Evolutionary conservation across 2,888 invertebrate species (phyloP), one percentile per base, ranked within the genome.

Genomic region (Oscheius onirici): DNA sequence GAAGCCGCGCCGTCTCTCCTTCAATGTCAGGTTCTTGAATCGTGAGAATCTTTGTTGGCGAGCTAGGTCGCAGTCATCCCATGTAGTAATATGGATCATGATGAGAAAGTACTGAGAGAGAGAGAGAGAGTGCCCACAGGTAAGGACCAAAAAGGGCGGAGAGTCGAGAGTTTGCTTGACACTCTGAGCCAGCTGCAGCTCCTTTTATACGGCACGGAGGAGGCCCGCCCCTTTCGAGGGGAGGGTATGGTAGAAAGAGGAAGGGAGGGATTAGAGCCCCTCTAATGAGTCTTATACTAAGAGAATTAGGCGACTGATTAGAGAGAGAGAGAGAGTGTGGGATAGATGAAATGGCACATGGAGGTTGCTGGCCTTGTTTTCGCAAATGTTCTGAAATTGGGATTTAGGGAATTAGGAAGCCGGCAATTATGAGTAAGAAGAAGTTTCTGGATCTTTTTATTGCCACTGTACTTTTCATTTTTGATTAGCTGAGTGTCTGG

Each of bases 81-180:
- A 68, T 20, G 26, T 43, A 26, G 41, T 41, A 26, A 68, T 68
- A 44, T 68, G 68, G 24, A 68, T 68, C 68, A 68, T 67, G 15
- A n/a, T 61, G 28, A 40, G 52, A 54, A 20, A 17, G 44, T 17
- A 28, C 17, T 10, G 40, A 41, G n/a, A 41, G 60, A 41, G 20
- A 60, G 43, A 43, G 44, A 20, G 20, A 60, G 60, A 43, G 43
- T 17, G 57, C 20, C 20, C 20, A 24, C 51, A 15, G 20, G 51
- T 22, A 51, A 55, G 28, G 26, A 46, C 20, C n/a, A 46, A 11
- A 46, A 46, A 20, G 20, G 46, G 20, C n/a, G 20, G 46, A 46
- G 46, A 46, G 8, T 46, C n/a, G n/a, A n/a, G 46, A 46, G 46
- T 46, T 15, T 46, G 46, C 5, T 41, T 58, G 58, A 58, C 17